These are phyloP conservation scores for Orius insidiosus DNA, from an alignment of 1,140 invertebrate species.

Conservation along the genomic window DNA sequence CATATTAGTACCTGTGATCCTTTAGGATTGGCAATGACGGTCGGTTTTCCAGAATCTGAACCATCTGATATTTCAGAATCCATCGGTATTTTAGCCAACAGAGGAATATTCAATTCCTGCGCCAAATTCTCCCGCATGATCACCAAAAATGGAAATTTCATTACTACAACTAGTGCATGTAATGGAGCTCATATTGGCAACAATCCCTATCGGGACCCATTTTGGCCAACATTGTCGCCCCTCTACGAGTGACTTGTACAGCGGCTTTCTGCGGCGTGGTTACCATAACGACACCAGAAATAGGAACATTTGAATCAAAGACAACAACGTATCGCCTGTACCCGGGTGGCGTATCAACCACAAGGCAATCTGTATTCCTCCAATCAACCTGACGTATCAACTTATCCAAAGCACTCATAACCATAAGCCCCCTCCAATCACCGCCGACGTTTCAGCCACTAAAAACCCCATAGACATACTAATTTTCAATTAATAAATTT, in stretches of 20 bases:
- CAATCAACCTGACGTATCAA: constrained; percentile 66
- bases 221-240: constrained; percentile 64
- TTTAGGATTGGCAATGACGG: no score
- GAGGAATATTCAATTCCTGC: no score
- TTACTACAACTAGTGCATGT: constrained; percentile 51
- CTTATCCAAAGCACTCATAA: constrained; percentile 82
- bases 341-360: constrained; percentile 83
- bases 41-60: no score
- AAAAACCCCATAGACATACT: constrained; percentile 87
- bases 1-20: no score
- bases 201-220: constrained; percentile 62
- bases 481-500: constrained; percentile 1
- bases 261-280: constrained; percentile 74
- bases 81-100: no score
- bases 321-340: constrained; percentile 79
- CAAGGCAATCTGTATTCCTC: constrained; percentile 59
- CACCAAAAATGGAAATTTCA: constrained; percentile 42
- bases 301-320: constrained; percentile 50
- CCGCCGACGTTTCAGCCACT: constrained; percentile 54
- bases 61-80: no score
- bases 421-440: constrained; percentile 86
- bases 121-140: no score
- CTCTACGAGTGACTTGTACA: constrained; percentile 59
- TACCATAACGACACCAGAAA: constrained; percentile 53
- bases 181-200: constrained; percentile 70